phyloP scores from a whole-genome alignment of 2,797 vertebrate species.

The Falco concolor region DNA sequence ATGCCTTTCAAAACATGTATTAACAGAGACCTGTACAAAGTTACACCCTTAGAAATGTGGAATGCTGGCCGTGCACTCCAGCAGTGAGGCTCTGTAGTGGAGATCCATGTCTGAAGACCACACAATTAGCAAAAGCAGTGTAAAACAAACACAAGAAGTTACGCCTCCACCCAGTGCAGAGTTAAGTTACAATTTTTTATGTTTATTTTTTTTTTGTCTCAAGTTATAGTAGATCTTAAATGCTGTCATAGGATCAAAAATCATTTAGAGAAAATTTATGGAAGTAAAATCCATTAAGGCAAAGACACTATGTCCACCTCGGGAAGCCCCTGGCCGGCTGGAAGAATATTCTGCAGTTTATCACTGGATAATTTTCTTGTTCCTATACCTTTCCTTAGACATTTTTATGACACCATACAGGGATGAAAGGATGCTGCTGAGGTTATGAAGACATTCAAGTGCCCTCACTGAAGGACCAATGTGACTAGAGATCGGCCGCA shows the following conservation, averaged over 20 bases:
- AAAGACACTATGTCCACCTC: background rate
- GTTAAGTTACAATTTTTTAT: background rate
- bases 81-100: background rate
- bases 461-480: background rate
- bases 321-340: background rate
- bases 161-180: background rate
- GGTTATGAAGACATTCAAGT: background rate
- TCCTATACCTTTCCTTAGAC: background rate
- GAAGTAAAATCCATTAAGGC: background rate
- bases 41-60: background rate
- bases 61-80: background rate
- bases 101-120: background rate
- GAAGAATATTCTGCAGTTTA: background rate
- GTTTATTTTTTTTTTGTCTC: background rate
- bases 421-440: background rate
- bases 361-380: background rate
- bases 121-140: background rate
- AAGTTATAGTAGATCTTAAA: background rate
- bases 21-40: background rate
- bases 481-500: background rate
- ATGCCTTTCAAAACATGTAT: background rate
- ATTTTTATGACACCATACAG: background rate
- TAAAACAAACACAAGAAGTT: background rate
- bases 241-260: background rate
- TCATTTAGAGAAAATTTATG: background rate